Conservation (phyloP, 2,113 vertebrate species). For the Zapornia atra region DNA sequence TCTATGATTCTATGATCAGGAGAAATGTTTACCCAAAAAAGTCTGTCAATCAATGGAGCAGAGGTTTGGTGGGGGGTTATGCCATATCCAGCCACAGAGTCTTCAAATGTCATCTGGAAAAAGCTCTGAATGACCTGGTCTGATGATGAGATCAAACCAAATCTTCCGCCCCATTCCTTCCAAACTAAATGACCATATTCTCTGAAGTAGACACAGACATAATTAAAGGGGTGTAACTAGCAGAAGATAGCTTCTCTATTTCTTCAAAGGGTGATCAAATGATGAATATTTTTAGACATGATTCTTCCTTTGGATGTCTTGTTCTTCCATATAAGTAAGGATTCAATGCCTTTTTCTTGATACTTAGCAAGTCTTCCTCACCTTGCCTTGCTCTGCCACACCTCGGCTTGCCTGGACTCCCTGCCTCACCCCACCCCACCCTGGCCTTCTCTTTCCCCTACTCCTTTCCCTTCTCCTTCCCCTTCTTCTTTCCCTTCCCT, state of each 20-base stretch:
- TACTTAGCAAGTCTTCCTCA: not conserved
- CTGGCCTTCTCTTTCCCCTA: too few relatives aligned
- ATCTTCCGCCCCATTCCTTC: not conserved
- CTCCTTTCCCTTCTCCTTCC: too few relatives aligned
- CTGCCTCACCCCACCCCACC: fast-evolving
- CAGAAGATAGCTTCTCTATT: not conserved
- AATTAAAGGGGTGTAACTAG: not conserved
- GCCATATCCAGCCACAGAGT: not conserved
- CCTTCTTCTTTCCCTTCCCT: too few relatives aligned
- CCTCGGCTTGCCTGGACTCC: not conserved
- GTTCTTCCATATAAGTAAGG: not conserved
- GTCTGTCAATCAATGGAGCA: not conserved
- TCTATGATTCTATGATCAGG: too few relatives aligned
- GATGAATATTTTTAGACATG: not conserved
- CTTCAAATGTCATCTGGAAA: not conserved
- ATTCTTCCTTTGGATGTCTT: not conserved
- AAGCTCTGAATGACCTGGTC: not conserved
- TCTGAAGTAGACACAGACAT: not conserved
- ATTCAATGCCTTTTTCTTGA: not conserved
- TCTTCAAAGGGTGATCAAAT: not conserved
- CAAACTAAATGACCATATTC: not conserved
- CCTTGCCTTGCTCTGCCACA: too few relatives aligned
- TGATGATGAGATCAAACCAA: not conserved
- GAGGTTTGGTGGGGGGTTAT: not conserved
- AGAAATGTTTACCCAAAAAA: not conserved